Base-by-base conservation (phyloP, 23 tunicate species). In the Diplosoma virens region DNA sequence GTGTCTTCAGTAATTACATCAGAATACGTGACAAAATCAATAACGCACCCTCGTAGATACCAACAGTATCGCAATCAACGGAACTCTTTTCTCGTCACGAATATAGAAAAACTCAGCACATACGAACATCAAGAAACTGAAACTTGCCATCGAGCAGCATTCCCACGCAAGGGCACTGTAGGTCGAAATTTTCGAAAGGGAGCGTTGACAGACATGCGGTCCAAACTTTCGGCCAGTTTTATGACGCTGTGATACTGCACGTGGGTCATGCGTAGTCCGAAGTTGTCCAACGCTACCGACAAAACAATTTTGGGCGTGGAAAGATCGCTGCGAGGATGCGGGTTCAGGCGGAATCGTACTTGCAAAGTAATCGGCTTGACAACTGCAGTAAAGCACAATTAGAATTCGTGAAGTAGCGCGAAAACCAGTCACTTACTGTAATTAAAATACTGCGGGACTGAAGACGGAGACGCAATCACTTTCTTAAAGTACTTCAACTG, bases 341-440 rank as follows among this genome's bases (percentile, higher is more conserved):
- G 88, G 47, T 89, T 89, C 17, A 89, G 17, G 4, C 88, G 81
- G 33, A 83, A 32, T 18, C 71, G 76, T 24, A 82, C 80, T 76
- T 82, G 84, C 31, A 89, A 59, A n/a, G 83, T 89, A 30, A 89
- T 82, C 1, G 96, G 96, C 52, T 83, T 83, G 25, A 89, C 56
- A 61, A 89, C 81, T 83, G 67, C 16, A 80, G 70, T 14, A 9
- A 41, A 41, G 14, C 50, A 41, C 11, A 41, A 7, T 41, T 41
- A 41, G 50, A 9, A 14, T 9, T 9, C 14, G 50, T 14, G 14
- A 41, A 41, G 11, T 14, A 41, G 9, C 14, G 50, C 50, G 14
- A 41, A 41, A 56, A 14, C 6, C 35, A 26, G n/a, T 5, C 2
- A 78, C 74, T 78, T 45, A 78, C 83, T 78, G 67, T 79, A 86